Evolutionary conservation across 2,797 vertebrate genomes (phyloP).

Genomic region (Coilia nasus): DNA sequence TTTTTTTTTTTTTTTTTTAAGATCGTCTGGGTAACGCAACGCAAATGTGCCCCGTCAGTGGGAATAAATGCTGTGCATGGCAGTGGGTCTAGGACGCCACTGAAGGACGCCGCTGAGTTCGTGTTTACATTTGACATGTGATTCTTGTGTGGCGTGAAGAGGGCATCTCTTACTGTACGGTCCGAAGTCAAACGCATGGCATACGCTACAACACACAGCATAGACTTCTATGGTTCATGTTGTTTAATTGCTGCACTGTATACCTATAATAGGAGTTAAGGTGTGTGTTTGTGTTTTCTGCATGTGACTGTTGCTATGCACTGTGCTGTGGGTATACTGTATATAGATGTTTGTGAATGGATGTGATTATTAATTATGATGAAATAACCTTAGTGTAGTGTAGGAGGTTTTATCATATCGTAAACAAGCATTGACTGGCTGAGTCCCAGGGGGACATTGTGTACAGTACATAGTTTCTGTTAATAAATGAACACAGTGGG

Average conservation of each 20-base stretch:
- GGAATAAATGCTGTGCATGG: constrained; percentile 1
- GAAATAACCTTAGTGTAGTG: background rate
- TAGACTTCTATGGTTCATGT: too few relatives aligned
- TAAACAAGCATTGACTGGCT: background rate
- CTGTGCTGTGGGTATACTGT: background rate
- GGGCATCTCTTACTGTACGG: too few relatives aligned
- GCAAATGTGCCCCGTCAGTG: background rate
- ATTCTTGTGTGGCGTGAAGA: too few relatives aligned
- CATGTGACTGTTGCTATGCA: background rate
- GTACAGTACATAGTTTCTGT: constrained; percentile 9
- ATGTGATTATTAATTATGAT: background rate
- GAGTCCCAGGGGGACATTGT: background rate
- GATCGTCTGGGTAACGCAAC: too few relatives aligned
- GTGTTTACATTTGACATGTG: background rate
- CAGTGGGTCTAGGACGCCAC: background rate
- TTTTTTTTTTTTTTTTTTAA: too few relatives aligned
- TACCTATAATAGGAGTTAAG: background rate
- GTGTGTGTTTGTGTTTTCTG: background rate
- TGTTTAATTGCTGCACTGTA: too few relatives aligned
- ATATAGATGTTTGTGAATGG: background rate
- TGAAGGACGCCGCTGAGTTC: background rate
- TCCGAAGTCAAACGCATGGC: too few relatives aligned
- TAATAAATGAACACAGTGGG: constrained; percentile 7
- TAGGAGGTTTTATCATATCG: too few relatives aligned
- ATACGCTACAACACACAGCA: too few relatives aligned